Conservation (phyloP, 2,113 vertebrate species). For the Lophura nycthemera region DNA sequence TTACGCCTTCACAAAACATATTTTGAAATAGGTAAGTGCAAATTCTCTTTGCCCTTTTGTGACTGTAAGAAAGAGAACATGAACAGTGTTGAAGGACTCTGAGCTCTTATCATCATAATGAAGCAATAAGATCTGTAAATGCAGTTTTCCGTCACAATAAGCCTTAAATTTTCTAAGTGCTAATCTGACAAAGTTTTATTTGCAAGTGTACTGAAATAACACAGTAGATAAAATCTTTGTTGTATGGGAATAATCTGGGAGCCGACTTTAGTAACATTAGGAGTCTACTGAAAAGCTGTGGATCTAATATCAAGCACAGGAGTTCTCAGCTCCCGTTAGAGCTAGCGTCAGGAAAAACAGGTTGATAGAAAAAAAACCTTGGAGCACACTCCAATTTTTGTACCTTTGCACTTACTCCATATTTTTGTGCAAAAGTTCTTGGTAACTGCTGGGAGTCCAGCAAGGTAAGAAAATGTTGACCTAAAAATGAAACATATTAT, state of each 20-base stretch:
- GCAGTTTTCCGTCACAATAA: background rate
- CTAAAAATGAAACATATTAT: background rate
- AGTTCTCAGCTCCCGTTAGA: background rate
- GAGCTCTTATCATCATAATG: background rate
- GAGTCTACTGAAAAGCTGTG: background rate
- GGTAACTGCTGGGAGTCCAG: background rate
- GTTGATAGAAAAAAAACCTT: slow-evolving; percentile 23
- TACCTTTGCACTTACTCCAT: background rate
- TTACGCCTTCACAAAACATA: background rate
- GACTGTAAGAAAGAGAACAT: slow-evolving; percentile 1
- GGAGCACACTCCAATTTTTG: background rate
- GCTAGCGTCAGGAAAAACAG: slow-evolving; percentile 11
- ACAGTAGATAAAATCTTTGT: background rate
- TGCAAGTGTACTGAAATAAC: background rate
- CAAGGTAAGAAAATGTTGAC: background rate
- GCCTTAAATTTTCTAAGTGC: background rate
- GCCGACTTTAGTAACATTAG: background rate
- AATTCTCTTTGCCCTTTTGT: background rate
- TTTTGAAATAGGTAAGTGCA: background rate
- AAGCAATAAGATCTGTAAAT: slow-evolving; percentile 7
- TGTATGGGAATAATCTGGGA: background rate
- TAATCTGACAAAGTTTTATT: background rate
- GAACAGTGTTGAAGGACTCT: background rate
- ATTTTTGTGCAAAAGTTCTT: slow-evolving; percentile 28
- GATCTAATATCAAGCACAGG: background rate